phyloP scores from a whole-genome alignment of 2,797 vertebrate genomes.

The Cuniculus paca region DNA sequence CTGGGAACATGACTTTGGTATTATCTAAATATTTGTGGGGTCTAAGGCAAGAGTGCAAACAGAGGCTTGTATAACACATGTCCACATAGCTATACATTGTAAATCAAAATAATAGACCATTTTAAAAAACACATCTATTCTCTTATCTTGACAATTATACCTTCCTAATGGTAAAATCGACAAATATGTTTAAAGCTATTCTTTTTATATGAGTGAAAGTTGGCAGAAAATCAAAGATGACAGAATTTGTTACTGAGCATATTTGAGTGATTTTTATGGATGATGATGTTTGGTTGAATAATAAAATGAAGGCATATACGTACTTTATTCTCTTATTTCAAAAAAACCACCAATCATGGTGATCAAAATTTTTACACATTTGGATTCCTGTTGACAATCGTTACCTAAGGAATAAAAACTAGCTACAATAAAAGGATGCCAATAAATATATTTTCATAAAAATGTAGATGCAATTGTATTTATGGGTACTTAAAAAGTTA shows the following conservation, averaged over 20 bases:
- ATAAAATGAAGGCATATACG: constrained; percentile 52
- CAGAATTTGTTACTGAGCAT: constrained; percentile 55
- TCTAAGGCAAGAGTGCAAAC: constrained; percentile 15
- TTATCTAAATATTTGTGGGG: background rate
- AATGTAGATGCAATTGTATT: constrained; percentile 13
- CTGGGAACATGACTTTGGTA: background rate
- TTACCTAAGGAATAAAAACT: constrained; percentile 61
- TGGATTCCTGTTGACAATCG: constrained; percentile 36
- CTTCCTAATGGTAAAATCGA: constrained; percentile 69
- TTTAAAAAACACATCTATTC: background rate
- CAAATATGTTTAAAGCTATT: constrained; percentile 69
- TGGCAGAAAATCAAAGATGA: constrained; percentile 68
- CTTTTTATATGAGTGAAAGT: constrained; percentile 71
- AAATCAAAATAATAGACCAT: constrained; percentile 32
- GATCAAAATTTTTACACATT: constrained; percentile 51
- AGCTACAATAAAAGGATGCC: constrained; percentile 15
- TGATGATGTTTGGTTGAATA: constrained; percentile 49
- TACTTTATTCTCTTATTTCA: constrained; percentile 66
- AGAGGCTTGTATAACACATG: background rate
- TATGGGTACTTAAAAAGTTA: constrained; percentile 5
- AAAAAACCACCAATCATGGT: constrained; percentile 10
- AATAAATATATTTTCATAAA: constrained; percentile 51
- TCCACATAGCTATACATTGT: constrained; percentile 19
- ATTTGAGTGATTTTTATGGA: constrained; percentile 55
- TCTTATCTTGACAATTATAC: constrained; percentile 38